These are phyloP conservation scores for Mythimna ferrago DNA, from an alignment of 2,888 invertebrate genomes.

Conservation along the genomic window DNA sequence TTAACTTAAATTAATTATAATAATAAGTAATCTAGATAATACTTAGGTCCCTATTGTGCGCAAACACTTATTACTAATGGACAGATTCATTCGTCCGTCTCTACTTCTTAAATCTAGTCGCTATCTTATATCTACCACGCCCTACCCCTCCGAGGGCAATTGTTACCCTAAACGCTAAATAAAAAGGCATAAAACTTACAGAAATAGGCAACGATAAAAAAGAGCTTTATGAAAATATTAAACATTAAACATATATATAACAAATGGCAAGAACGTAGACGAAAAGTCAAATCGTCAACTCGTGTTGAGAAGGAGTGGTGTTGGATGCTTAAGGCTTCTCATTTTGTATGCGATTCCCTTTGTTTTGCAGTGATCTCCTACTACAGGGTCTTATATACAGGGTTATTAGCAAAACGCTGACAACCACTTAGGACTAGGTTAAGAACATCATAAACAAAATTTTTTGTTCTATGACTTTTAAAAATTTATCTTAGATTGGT, in stretches of 20 bases:
- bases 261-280: background rate
- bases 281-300: background rate
- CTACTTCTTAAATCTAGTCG: constrained; percentile 28
- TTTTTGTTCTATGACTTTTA: no score
- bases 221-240: background rate
- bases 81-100: background rate
- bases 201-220: constrained; percentile 1
- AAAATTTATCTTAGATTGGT: no score
- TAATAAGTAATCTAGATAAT: background rate
- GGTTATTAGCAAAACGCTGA: no score
- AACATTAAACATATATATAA: background rate
- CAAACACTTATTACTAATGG: background rate
- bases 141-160: constrained; percentile 55
- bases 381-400: no score
- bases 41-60: constrained; percentile 34
- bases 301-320: no score
- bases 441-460: no score
- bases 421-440: no score
- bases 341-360: no score
- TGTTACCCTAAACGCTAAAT: constrained; percentile 39
- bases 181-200: constrained; percentile 3
- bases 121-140: constrained; percentile 53
- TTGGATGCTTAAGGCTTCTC: no score
- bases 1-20: background rate
- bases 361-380: no score